Conservation (phyloP, 2,888 invertebrate species). For the Hemistola chrysoprasaria region DNA sequence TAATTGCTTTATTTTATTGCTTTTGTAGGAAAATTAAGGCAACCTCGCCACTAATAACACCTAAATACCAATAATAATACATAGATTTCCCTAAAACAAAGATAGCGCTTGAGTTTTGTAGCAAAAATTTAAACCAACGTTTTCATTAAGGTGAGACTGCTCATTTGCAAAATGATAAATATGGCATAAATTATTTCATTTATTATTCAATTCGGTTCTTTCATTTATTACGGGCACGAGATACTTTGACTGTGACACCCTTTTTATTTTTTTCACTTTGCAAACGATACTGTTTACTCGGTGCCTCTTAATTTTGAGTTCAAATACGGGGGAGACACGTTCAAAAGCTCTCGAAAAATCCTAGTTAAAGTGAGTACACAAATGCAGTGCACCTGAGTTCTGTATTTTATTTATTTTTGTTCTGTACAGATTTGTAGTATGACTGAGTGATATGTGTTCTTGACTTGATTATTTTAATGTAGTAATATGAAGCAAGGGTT, state of each 20-base stretch:
- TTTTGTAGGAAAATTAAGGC: too few relatives aligned
- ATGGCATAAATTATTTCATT: conserved; percentile 84
- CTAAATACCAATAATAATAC: conserved; percentile 7
- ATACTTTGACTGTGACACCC: conserved; percentile 71
- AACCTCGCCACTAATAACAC: background rate
- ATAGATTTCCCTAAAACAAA: conserved; percentile 17
- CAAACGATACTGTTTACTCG: conserved; percentile 73
- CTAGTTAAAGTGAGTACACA: conserved; percentile 27
- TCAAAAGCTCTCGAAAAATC: conserved; percentile 67
- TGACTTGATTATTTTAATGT: background rate
- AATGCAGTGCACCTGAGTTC: conserved; percentile 53
- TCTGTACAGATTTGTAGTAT: background rate
- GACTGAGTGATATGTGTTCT: too few relatives aligned
- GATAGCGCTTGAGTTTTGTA: conserved; percentile 17
- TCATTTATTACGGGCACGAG: conserved; percentile 67
- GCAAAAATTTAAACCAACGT: conserved; percentile 58
- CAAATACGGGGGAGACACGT: conserved; percentile 68
- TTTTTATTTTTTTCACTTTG: conserved; percentile 63
- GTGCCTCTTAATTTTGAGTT: conserved; percentile 75
- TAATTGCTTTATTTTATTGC: too few relatives aligned
- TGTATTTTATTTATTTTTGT: conserved; percentile 9
- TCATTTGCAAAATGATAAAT: conserved; percentile 83
- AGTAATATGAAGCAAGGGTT: too few relatives aligned
- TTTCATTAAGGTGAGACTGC: conserved; percentile 80
- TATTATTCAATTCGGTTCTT: conserved; percentile 82